Base-by-base conservation (phyloP, 2,797 vertebrate species). In the Aeoliscus strigatus region DNA sequence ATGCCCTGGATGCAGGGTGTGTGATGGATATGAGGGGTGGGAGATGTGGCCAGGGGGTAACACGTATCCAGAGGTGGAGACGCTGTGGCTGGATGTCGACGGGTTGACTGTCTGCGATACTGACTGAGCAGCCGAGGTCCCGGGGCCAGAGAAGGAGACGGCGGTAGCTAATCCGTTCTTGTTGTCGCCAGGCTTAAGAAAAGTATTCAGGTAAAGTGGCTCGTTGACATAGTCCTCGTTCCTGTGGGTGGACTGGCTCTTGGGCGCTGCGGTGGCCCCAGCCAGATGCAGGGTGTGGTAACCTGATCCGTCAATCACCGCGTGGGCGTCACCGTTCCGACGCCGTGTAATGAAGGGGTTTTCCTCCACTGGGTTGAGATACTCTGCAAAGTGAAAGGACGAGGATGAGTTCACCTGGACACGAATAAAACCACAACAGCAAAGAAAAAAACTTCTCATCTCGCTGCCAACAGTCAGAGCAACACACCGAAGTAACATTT, bases 191-290 rank as follows among this genome's bases (percentile, higher is more conserved):
- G 92, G 66, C 59, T 82, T 94, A 43, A 92, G 88, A 42, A 97
- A 95, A 37, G 94, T 91, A 83, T 98, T 97, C 85, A 98, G 92
- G 87, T 99, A 99, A 73, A 97, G 81, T 0, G 94, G 94, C 89
- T 98, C 95, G 0, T 96, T 97, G 56, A 94, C 83, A 0, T 96
- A 96, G 68, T 94, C 94, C 3, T 98, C 95, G 49, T 95, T 92
- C 1, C 83, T 78, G 51, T 89, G 90, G 67, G 83, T 52, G 4
- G 88, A 70, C 17, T 90, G 89, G 37, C 81, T 89, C 0, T 80
- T 91, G n/a, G 88, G 57, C 50, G 82, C 77, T 15, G 65, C 71
- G 3, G 70, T 25, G 14, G 73, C 80, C 33, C 66, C 78, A 8
- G 45, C 86, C 89, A 1, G 73, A 86, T 46, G 90, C 58, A 77